These are phyloP conservation scores for Harmothoe impar DNA, from an alignment of 2,888 invertebrate genomes.

Conservation along the genomic window DNA sequence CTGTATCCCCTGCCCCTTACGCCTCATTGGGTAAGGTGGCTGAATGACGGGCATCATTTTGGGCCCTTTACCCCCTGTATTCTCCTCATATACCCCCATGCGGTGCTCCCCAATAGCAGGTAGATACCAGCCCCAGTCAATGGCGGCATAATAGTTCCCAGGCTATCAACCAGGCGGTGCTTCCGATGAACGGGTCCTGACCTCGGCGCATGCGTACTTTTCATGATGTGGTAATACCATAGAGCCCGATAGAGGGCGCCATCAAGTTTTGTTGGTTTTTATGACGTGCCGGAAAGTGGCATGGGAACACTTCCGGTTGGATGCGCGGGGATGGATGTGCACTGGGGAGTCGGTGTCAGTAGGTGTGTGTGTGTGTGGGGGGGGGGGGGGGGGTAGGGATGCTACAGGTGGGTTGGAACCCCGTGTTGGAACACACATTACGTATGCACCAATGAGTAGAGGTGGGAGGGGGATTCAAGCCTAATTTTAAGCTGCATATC, in stretches of 20 bases:
- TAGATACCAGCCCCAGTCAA: no score
- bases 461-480: no score
- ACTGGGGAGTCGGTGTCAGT: neutral
- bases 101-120: neutral
- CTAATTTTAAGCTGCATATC: no score
- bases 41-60: neutral
- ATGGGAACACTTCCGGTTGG: constrained; percentile 7
- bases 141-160: no score
- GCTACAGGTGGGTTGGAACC: no score
- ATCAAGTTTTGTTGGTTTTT: neutral
- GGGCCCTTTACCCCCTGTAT: neutral
- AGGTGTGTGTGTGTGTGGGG: neutral
- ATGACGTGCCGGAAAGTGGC: constrained; percentile 16
- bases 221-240: neutral
- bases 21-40: constrained; percentile 6
- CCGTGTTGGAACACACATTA: no score
- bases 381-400: neutral
- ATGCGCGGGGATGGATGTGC: constrained; percentile 12
- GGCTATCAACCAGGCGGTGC: neutral
- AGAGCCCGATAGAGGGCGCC: neutral
- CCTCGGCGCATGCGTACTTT: neutral
- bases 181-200: constrained; percentile 7
- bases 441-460: no score
- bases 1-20: neutral
- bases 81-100: neutral